Evolutionary conservation across 2,797 vertebrate genomes (phyloP), one percentile per base, ranked within the genome.

Genomic region (Bryconaethiops microstoma): DNA sequence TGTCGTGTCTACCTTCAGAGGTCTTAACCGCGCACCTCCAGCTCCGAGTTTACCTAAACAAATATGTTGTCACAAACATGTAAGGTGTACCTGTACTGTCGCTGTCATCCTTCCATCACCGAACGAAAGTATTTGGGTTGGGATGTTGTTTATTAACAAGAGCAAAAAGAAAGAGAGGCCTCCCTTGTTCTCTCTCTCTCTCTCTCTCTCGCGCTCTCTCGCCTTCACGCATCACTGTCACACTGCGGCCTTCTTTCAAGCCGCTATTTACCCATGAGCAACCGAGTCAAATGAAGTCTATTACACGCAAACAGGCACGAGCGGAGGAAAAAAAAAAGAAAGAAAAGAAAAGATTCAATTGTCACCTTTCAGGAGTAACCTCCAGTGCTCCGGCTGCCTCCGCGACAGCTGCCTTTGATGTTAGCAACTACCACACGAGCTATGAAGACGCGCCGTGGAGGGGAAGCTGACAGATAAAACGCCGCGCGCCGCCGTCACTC

Each of bases 391-490:
- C n/a, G 42, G 5, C 17, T 35, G 70, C 76, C 68, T 77, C 64
- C 8, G 54, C 67, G 81, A 83, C 74, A 79, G 68, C 71, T 71
- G 54, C 76, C 86, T 90, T 90, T 90, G 89, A 90, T 87, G 88
- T 87, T 67, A 67, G 83, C 80, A 76, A 88, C 83, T 81, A 80
- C 86, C 84, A 87, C 84, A 82, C 79, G 75, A 69, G 84, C 81
- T 85, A 84, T 85, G 84, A 86, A 87, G 83, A 83, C 40, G 77
- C 86, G 84, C 70, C 82, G 68, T 81, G 85, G 81, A 84, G 86
- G 82, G 79, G 79, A 67, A 84, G 82, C 82, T 89, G 89, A 89
- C 89, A 90, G 88, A 89, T 90, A 82, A 89, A 88, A 89, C 85
- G 80, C 57, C 2, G 74, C 74, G 74, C 55, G 78, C 83, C 80